Base-by-base conservation (phyloP, 2,888 invertebrate species). In the Trachelus stipa region DNA sequence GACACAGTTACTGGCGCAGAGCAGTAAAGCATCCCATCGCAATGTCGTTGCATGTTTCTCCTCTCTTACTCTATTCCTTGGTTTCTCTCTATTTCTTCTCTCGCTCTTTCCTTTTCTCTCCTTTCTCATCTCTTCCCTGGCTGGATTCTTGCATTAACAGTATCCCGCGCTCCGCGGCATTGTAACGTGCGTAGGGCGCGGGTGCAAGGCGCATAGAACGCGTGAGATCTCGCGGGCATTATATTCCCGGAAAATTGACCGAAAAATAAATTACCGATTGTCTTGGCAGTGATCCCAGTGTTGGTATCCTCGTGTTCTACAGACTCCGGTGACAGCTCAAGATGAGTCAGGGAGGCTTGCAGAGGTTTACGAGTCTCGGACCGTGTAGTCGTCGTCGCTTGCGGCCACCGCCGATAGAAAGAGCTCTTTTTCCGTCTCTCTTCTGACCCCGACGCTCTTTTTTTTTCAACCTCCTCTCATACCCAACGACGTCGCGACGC, bases 201-300 rank as follows among this genome's bases (percentile, higher is more conserved):
- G 78, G 77, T 75, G 74, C 74, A 31, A 74, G 56, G 77, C 76
- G 79, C 81, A 76, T 81, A 79, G 79, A 81, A 73, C 77, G 15
- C 31, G 75, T 9, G n/a, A 74, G 74, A 74, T 74, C 40, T 40
- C 56, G 56, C 74, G 37, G 30, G 34, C 35, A 75, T 75, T 68
- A 75, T 75, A 30, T 78, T 76, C 73, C 79, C 75, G 75, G 80
- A 80, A 80, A 85, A 85, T 86, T 83, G 83, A 81, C 81, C 83
- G 83, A 84, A 85, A 87, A 86, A 85, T 83, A 87, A 87, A 86
- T 86, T 82, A 85, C 85, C 86, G 82, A 87, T 88, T 87, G 86
- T 84, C 85, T 88, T 87, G 88, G 87, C 87, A 87, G 73, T 82
- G 82, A 84, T 87, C 87, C 87, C 85, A 81, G 78, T 75, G 80